Evolutionary conservation across 2,797 vertebrate species (phyloP).

Genomic region (Bovichtus diacanthus): DNA sequence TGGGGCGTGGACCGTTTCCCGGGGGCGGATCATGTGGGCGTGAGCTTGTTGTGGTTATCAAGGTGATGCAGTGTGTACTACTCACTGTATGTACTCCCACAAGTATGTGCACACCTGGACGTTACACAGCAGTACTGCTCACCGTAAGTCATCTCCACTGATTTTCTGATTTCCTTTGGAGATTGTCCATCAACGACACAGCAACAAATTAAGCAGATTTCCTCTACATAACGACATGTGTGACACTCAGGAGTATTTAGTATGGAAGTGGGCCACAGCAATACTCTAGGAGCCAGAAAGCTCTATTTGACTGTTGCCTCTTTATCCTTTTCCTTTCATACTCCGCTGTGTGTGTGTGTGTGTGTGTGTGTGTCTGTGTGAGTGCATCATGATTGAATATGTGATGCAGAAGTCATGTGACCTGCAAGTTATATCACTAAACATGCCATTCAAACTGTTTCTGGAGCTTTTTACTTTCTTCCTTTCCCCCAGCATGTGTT

Average conservation of each 20-base stretch:
- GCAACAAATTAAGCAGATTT: neutral
- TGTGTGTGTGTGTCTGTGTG: neutral
- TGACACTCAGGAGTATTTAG: neutral
- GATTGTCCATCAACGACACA: neutral
- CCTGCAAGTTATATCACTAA: conserved; percentile 16
- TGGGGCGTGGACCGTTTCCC: conserved; percentile 27
- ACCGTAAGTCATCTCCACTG: neutral
- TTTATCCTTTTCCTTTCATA: neutral
- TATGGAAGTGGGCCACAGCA: neutral
- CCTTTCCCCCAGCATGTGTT: conserved; percentile 5
- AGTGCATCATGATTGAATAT: neutral
- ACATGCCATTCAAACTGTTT: conserved; percentile 23
- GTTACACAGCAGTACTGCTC: too few relatives aligned
- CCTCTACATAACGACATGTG: neutral
- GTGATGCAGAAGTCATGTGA: conserved; percentile 11
- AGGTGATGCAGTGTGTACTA: conserved; percentile 35
- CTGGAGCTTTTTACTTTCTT: conserved; percentile 29
- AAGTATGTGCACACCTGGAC: neutral
- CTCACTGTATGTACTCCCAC: neutral
- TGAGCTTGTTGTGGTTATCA: conserved; percentile 28
- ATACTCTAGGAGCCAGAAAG: neutral
- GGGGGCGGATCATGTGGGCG: conserved; percentile 39
- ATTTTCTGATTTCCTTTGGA: neutral
- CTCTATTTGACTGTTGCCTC: neutral
- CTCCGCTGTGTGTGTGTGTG: neutral